Percentiles rank a stretch among this genome's conserved stretches.
Conservation (phyloP, 2,888 invertebrate genomes). For the Endotricha flammealis region DNA sequence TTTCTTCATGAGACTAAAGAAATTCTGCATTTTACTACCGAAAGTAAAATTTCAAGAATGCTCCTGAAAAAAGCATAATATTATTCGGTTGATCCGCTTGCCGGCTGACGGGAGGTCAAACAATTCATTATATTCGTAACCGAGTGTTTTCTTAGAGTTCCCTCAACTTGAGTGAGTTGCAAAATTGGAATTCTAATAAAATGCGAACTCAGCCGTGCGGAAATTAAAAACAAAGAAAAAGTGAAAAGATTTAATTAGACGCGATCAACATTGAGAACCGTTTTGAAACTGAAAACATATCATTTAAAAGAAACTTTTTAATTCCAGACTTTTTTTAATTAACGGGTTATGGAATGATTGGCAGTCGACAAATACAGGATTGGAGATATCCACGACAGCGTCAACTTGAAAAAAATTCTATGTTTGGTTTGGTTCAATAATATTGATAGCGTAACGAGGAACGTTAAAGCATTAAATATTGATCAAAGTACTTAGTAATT, state of each 20-base stretch:
- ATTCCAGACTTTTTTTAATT: too few species aligned
- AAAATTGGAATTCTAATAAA: constrained; percentile 44
- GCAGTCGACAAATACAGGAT: too few species aligned
- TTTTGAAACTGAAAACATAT: constrained; percentile 28
- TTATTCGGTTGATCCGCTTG: background rate
- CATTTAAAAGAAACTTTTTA: constrained; percentile 20
- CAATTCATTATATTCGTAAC: constrained; percentile 28
- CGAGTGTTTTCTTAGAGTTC: constrained; percentile 23
- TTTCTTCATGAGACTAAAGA: too few species aligned
- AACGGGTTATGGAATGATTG: constrained; percentile 20
- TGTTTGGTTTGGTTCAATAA: too few species aligned
- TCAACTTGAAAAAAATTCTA: too few species aligned
- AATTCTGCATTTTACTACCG: too few species aligned
- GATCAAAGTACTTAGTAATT: too few species aligned
- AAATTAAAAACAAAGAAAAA: constrained; percentile 38
- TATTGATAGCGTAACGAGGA: too few species aligned
- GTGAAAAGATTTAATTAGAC: constrained; percentile 40
- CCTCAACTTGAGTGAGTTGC: constrained; percentile 21
- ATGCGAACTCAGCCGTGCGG: constrained; percentile 27
- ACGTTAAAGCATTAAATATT: too few species aligned
- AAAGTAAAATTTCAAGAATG: too few species aligned
- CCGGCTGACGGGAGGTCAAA: constrained; percentile 13
- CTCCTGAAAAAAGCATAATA: too few species aligned
- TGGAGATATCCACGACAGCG: too few species aligned
- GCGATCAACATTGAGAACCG: constrained; percentile 22